Evolutionary conservation across 2,888 invertebrate species (phyloP), one percentile per base, ranked within the genome.

Genomic region (Apamea epomidion): DNA sequence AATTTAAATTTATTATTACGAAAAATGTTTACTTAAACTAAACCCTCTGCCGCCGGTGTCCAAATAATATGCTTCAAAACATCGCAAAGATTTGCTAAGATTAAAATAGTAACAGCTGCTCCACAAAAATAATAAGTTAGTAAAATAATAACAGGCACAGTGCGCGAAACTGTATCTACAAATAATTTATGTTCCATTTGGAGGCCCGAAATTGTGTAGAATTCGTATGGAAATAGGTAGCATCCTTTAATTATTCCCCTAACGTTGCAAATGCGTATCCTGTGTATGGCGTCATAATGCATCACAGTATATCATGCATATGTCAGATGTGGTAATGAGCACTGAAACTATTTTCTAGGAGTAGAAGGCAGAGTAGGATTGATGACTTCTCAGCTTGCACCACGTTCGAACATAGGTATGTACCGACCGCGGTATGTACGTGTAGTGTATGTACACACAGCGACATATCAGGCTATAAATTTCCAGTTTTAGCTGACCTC

Each of bases 21-120:
- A 51, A 77, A 76, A 75, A 70, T 64, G 70, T 76, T 76, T 21
- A 42, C 18, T 76, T 76, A 7, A 73, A 80, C 58, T 75, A 75
- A 37, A 79, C 67, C 85, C 86, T 83, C 86, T 86, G 86, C 67
- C 75, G 64, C 77, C 75, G 5, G 21, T 74, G 54, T 76, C 75
- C 77, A 77, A 86, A 80, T 82, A 76, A 74, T 77, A 76, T 87
- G 82, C 80, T 78, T 67, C 65, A 85, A 85, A 87, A 82, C 85
- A 76, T 74, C 25, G 67, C 83, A 74, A 72, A 76, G 77, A 87
- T 80, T 82, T 77, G 62, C 64, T 62, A 37, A 81, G 78, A 82
- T 73, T 77, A 81, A 82, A 87, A 85, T 85, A 81, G 76, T 81
- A 80, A 68, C 80, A 87, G 87, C 80, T 85, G 87, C 60, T 64